Base-by-base conservation (phyloP, 1,140 invertebrate species). In the Musca domestica region DNA sequence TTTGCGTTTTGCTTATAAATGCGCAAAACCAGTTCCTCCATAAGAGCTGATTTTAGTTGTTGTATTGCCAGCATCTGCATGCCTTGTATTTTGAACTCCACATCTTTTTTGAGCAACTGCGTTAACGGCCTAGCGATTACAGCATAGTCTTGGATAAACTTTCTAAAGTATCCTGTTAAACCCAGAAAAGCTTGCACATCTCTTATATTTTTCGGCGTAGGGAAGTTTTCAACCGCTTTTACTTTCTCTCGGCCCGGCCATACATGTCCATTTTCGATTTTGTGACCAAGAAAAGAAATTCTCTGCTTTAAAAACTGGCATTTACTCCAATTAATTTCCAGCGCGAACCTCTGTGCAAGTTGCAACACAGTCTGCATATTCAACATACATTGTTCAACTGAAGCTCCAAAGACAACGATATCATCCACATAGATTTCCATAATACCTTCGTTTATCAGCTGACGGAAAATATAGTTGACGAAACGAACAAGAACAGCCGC, bases 101-200 rank as follows among this genome's bases (percentile, higher is more conserved):
- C n/a, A 14, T 61, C 20, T 46, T 67, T 30, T 9, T 22, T 41
- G 17, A 27, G 12, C 23, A 67, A 41, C 1, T 56, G 10, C 1
- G 52, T 52, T 17, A 58, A 25, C 14, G 64, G 69, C 69, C 64
- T 72, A 10, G 72, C 71, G 14, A 71, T 73, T 19, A 41, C 12
- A 2, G 70, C 48, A 68, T 71, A 77, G 1, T 68, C 48, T 14
- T n/a, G 61, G 20, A 74, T 71, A 52, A 77, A 72, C 67, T 73
- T 76, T 10, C 72, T 22, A 63, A 76, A 76, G 68, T 73, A 67
- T 17, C 66, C 48, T 14, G 65, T 49, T 34, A 67, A 23, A 9
- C 65, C 65, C 3, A 67, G 34, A 10, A 67, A 67, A 17, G 15
- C 17, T 41, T 66, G n/a, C 2, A 66, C 7, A 17, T 25, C 22